Evolutionary conservation across 2,888 invertebrate species (phyloP), one percentile per base, ranked within the genome.

Genomic region (Eueremaeus valkanovi): DNA sequence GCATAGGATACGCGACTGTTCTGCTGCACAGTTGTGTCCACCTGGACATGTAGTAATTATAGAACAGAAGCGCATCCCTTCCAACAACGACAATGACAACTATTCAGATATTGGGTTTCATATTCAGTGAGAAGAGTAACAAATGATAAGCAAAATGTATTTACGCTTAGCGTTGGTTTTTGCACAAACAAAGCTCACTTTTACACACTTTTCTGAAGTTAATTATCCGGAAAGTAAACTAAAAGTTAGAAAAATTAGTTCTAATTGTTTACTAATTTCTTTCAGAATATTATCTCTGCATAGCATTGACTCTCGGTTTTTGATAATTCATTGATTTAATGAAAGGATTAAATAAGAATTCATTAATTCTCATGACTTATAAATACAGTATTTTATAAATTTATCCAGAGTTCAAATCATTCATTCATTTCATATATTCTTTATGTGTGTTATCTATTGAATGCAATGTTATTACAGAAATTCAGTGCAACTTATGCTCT

Each of bases 11-110:
- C 40, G 68, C 40, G 24, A 24, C 68, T 33, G 36, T 21, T n/a
- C 13, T 16, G 33, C n/a, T 9, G 68, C 68, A 68, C 68, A 68
- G 68, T 68, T 68, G 68, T 68, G 68, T 68, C 68, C 68, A 68
- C 68, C 68, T 68, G 68, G 68, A 61, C 16, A 36, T 68, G 40
- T n/a, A 40, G 68, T 68, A 68, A 68, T 68, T 68, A 68, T 68
- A 68, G 68, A 31, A 63, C 29, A n/a, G 63, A 31, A 33, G 63
- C 21, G 36, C 63, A 63, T 5, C 31, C 21, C 55, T n/a, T n/a
- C n/a, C 21, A 55, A 24, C 24, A 11, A 55, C 55, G 24, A 33
- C 29, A 63, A 63, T 18, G 63, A 63, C 68, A 40, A 40, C 68
- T 24, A 68, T 68, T 68, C 40, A 68, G 42, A 40, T 36, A 68